Evolutionary conservation across 1,140 invertebrate species (phyloP).

Genomic region (Papilio xuthus): DNA sequence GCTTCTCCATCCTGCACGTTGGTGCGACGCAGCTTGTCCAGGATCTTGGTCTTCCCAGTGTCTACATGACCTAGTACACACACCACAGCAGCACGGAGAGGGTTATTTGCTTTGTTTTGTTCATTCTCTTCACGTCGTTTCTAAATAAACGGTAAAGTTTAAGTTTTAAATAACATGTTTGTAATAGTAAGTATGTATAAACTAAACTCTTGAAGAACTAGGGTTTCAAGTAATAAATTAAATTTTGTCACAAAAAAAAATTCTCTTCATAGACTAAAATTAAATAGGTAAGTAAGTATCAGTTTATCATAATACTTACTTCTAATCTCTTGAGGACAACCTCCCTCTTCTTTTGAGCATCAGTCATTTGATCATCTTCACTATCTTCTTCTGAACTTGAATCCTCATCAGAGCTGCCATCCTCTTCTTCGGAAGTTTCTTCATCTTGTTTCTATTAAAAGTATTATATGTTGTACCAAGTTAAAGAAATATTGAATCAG

Average conservation of each 20-base stretch:
- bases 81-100: constrained; percentile 96
- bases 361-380: constrained; percentile 81
- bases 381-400: constrained; percentile 81
- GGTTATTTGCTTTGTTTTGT: constrained; percentile 89
- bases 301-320: constrained; percentile 60
- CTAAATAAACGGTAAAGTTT: constrained; percentile 57
- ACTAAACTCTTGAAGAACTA: too few relatives aligned
- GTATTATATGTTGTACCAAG: constrained; percentile 10
- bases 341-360: constrained; percentile 84
- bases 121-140: constrained; percentile 93
- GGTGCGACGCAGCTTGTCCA: constrained; percentile 97
- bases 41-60: constrained; percentile 99
- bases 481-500: too few relatives aligned
- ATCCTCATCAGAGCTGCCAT: constrained; percentile 80
- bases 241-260: too few relatives aligned
- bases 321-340: constrained; percentile 85
- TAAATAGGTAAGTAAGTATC: neutral
- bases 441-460: constrained; percentile 58
- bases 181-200: too few relatives aligned
- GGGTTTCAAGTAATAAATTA: too few relatives aligned
- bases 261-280: too few relatives aligned
- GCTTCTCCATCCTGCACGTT: constrained; percentile 99
- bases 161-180: too few relatives aligned
- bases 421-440: constrained; percentile 74
- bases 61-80: constrained; percentile 99